Percentiles rank a stretch among this genome's conserved stretches.
These are phyloP conservation scores for Lucinisca nassula DNA, from an alignment of 2,888 invertebrate species.

Conservation along the genomic window DNA sequence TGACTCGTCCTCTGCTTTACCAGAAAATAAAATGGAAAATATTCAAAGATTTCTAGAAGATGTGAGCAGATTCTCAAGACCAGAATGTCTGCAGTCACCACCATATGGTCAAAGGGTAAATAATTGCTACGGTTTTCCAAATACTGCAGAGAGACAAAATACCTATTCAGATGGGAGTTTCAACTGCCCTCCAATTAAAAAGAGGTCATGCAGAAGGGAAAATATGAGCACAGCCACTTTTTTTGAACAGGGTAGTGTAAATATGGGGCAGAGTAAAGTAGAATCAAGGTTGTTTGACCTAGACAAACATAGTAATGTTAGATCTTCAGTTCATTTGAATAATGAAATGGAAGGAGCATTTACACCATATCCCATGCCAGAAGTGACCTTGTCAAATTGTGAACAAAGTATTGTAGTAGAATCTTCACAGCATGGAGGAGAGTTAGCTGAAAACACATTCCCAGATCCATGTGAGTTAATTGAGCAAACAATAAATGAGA, in stretches of 20 bases:
- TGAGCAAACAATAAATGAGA: neutral
- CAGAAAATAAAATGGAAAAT: slow-evolving; percentile 40
- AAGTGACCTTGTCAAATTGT: neutral
- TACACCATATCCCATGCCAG: neutral
- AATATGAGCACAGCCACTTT: too few relatives aligned
- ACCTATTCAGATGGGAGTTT: neutral
- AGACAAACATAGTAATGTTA: too few relatives aligned
- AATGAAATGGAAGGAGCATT: too few relatives aligned
- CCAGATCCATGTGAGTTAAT: neutral
- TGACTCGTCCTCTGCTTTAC: neutral
- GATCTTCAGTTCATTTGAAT: too few relatives aligned
- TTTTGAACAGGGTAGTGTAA: too few relatives aligned
- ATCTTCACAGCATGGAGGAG: neutral
- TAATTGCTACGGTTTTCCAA: neutral
- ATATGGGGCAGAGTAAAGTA: too few relatives aligned
- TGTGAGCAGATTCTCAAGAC: slow-evolving; percentile 1
- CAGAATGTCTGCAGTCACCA: neutral
- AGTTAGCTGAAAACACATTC: neutral
- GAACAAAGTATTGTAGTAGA: neutral
- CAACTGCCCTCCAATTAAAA: neutral
- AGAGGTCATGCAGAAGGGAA: too few relatives aligned
- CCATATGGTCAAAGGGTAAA: neutral
- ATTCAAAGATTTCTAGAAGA: slow-evolving; percentile 46
- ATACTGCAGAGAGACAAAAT: neutral
- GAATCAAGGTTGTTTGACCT: too few relatives aligned